Evolutionary conservation across 2,888 invertebrate genomes (phyloP), one percentile per base, ranked within the genome.

Genomic region (Drosophila prolongata): DNA sequence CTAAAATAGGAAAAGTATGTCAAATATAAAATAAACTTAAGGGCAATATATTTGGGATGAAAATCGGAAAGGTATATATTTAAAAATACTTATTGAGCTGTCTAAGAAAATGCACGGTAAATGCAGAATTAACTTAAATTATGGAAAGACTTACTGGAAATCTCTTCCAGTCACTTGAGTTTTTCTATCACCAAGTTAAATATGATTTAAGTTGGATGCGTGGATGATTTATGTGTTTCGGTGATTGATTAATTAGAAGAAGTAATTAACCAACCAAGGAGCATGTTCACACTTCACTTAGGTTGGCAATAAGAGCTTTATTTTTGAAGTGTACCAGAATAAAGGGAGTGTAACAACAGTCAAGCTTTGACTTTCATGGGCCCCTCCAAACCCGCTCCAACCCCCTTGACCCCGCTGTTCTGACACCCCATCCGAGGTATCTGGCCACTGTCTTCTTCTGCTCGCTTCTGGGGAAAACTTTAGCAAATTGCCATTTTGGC

Each of bases 401-500:
- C n/a, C 35, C 53, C 42, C 34, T 9, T 42, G 34, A 59, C 42
- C 42, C 58, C n/a, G 30, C 34, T 19, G 9, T 16, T 27, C 14
- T 38, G 34, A 16, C 46, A 46, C 53, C 54, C 65, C 65, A 54
- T 64, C 64, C 38, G 44, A 40, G 34, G 64, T 40, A 46, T 61
- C 79, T 70, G 27, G 64, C 58, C 49, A 19, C 10, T 5, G 43
- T 14, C 44, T 37, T 40, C 38, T 40, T 43, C 68, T 62, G 56
- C 56, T 60, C 60, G 47, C 53, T 67, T 49, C 52, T 73, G 42
- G 59, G 68, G 68, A 58, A 72, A 86, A 76, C 76, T 87, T 86
- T 80, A 70, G 75, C 72, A 78, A 85, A 84, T 84, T 87, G 87
- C 74, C 87, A 65, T 79, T 83, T 86, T 75, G 83, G 69, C 83